Evolutionary conservation across 1,140 invertebrate genomes (phyloP), one percentile per base, ranked within the genome.

Genomic region (Anastrepha obliqua): DNA sequence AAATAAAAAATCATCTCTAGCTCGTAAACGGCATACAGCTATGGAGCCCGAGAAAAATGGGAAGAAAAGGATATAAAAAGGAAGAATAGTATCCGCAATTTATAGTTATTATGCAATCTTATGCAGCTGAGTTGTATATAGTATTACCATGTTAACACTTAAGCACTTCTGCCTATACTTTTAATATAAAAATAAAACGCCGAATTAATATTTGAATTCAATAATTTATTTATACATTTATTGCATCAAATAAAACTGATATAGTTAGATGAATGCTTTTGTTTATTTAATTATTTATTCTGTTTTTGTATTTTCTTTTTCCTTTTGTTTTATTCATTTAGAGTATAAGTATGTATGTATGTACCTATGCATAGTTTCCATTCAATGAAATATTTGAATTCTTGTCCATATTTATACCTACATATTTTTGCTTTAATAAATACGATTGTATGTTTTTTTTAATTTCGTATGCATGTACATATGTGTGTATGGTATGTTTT

Each of bases 201-300:
- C 2, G 6, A 55, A 3, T 81, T 47, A 11, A 55, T 86, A 13
- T 29, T 86, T 86, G 55, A 86, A 86, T 86, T 86, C 59, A 60
- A 60, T 86, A 60, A 86, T 86, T 86, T 86, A 60, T 59, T 62
- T 86, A 60, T 86, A 86, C 85, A 86, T 86, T 86, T 86, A 86
- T 62, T 62, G 85, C 85, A 86, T 86, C 58, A 86, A 86, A 86
- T 86, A 42, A 86, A 81, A 60, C 58, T 44, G 29, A 42, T 62
- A 86, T 62, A 62, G n/a, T 60, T 60, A 86, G 20, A 60, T 86
- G 85, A 44, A 86, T 86, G 58, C 39, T 42, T 60, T 86, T 59
- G 11, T 86, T 59, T 62, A 42, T 86, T 17, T 15, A 11, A 29
- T 86, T 6, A 29, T 74, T 74, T 15, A 74, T 6, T 13, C 5